Percentiles rank a stretch among this genome's conserved stretches.
Conservation (phyloP, 2,113 vertebrate genomes). For the Emydura subglobosa region DNA sequence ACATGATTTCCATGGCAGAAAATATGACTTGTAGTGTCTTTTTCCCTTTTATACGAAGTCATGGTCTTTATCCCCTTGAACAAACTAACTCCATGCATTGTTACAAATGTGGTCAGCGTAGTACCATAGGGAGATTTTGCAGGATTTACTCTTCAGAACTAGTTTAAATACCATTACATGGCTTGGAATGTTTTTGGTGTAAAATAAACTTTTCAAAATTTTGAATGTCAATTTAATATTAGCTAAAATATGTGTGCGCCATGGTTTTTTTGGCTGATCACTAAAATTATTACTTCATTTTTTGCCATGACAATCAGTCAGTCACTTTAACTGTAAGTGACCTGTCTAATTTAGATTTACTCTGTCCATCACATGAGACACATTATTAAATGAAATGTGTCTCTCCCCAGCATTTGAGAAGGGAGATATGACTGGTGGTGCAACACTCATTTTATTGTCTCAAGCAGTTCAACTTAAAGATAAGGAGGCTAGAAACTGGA, state of each 20-base stretch:
- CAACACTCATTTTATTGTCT: slow-evolving; percentile 63
- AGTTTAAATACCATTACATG: background rate
- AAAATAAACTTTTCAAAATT: background rate
- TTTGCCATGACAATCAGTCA: background rate
- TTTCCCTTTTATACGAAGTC: background rate
- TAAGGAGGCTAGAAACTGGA: slow-evolving; percentile 69
- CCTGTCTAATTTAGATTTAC: slow-evolving; percentile 63
- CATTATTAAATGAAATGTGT: slow-evolving; percentile 49
- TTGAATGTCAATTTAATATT: slow-evolving; percentile 3
- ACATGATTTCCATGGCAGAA: slow-evolving; percentile 13
- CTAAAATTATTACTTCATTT: slow-evolving; percentile 25
- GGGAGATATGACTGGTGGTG: slow-evolving; percentile 55
- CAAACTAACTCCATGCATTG: background rate
- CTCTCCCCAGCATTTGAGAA: slow-evolving; percentile 59
- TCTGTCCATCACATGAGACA: slow-evolving; percentile 7
- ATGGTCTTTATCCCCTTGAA: background rate
- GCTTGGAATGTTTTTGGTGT: background rate
- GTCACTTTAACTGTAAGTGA: slow-evolving; percentile 63
- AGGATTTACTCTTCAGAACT: background rate
- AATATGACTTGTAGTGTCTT: background rate
- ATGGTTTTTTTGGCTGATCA: background rate
- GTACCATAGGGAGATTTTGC: background rate
- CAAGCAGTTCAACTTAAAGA: slow-evolving; percentile 64
- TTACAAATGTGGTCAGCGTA: background rate
- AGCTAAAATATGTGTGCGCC: background rate